Evolutionary conservation across 2,113 vertebrate species (phyloP), one percentile per base, ranked within the genome.

Genomic region (Oncorhynchus tshawytscha): DNA sequence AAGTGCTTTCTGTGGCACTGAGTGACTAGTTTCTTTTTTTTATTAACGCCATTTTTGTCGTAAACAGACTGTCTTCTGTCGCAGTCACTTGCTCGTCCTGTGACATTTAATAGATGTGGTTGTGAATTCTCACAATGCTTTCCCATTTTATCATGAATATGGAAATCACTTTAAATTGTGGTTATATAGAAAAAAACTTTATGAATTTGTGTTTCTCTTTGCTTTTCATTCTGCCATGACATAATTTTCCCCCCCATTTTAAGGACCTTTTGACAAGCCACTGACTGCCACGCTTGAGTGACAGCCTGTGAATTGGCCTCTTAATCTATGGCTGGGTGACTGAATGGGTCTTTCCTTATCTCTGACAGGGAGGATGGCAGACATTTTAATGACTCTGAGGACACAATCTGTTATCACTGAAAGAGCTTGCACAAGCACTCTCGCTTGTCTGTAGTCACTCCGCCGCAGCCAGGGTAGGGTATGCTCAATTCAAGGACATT

Each of bases 391-490:
- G 59, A 22, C 25, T 45, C 31, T 77, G 6, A 8, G 34, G 34
- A 34, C 34, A 34, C 34, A 45, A 74, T 81, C 71, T 77, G 77
- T 62, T 83, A 77, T 85, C 78, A 70, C 67, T 60, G 25, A 76
- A 84, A 75, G 72, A 78, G 80, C 88, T 82, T 34, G 39, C 75
- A 73, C 78, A 81, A 87, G 84, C 90, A 78, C 71, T 88, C 83
- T 71, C 72, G 78, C 78, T 51, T 49, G 67, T 73, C 72, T 79
- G 13, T 67, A 45, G 67, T 77, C 59, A 78, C 76, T 67, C 70
- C n/a, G 7, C 49, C 29, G 2, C 39, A 77, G 77, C 75, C 71
- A 75, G 73, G 25, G 74, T 76, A 59, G 31, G 66, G 71, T 73
- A 79, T 13, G 70, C 74, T 88, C 82, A 85, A 22, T 54, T 75